A percentile compares a stretch with the other conserved stretches of the same genome.
These are phyloP conservation scores for Poecilia wingei DNA, from an alignment of 2,797 vertebrate genomes.

Conservation along the genomic window DNA sequence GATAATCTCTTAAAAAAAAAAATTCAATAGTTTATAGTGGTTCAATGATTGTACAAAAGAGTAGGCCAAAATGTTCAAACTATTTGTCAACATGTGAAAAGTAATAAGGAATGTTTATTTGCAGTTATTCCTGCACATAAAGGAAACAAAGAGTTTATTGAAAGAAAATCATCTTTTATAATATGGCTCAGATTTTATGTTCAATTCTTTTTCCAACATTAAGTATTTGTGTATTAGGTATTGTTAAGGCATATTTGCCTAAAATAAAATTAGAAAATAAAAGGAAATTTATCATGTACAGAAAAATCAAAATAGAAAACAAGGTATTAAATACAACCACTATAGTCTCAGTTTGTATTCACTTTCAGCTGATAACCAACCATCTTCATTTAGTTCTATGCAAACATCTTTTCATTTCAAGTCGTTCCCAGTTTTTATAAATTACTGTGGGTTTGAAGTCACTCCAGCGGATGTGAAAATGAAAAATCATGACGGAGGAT, in stretches of 20 bases:
- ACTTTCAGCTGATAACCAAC: slow-evolving; percentile 17
- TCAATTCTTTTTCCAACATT: background rate
- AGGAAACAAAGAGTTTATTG: background rate
- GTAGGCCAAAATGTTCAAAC: background rate
- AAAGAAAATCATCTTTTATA: background rate
- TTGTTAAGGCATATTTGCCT: background rate
- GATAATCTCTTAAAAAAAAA: background rate
- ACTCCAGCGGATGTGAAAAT: slow-evolving; percentile 13
- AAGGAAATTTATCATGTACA: slow-evolving; percentile 47
- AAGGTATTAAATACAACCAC: slow-evolving; percentile 5
- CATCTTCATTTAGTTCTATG: slow-evolving; percentile 16
- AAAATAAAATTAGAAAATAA: background rate
- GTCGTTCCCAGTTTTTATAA: slow-evolving; percentile 37
- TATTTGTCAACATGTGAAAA: background rate
- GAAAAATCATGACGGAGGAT: slow-evolving; percentile 13
- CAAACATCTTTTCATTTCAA: slow-evolving; percentile 43
- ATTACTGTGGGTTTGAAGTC: slow-evolving; percentile 19
- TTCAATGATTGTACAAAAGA: background rate
- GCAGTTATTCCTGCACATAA: slow-evolving; percentile 2
- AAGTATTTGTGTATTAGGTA: background rate
- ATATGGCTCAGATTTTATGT: background rate
- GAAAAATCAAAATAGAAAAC: slow-evolving; percentile 24
- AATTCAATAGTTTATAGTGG: background rate
- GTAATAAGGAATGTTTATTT: background rate
- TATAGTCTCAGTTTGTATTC: slow-evolving; percentile 29